phyloP scores from a whole-genome alignment of 2,113 vertebrate species.

The Nerophis ophidion region DNA sequence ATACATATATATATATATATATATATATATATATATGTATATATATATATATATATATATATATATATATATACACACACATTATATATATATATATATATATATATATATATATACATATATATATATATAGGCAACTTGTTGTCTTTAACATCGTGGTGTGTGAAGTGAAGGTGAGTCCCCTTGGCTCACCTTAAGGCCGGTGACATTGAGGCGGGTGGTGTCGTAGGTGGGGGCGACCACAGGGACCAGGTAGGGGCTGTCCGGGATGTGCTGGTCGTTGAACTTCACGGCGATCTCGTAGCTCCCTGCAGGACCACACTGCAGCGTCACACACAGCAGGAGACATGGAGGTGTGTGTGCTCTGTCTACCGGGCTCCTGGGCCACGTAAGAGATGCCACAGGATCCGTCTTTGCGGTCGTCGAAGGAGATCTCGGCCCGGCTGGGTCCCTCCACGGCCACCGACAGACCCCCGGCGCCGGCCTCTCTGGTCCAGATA shows the following conservation, averaged over 20 bases:
- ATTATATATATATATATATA: no score
- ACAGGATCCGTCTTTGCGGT: slow-evolving; percentile 93
- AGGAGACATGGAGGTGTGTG: fast-evolving
- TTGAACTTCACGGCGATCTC: slow-evolving; percentile 98
- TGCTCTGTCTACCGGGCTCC: slow-evolving; percentile 80
- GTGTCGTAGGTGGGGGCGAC: slow-evolving; percentile 82
- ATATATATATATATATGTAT: no score
- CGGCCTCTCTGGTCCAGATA: slow-evolving; percentile 96
- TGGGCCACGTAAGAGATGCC: slow-evolving; percentile 91
- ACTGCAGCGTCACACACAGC: not conserved
- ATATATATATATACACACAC: no score
- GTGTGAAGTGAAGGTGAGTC: slow-evolving; percentile 75
- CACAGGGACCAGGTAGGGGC: slow-evolving; percentile 90
- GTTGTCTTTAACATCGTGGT: not conserved
- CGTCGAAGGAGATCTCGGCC: slow-evolving; percentile 92
- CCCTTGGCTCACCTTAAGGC: slow-evolving; percentile 98
- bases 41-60: no score
- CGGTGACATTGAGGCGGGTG: slow-evolving; percentile 92
- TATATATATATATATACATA: not conserved
- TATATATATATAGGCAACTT: no score
- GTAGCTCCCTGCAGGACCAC: slow-evolving; percentile 82
- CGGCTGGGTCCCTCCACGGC: slow-evolving; percentile 96
- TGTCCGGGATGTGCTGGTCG: slow-evolving; percentile 92
- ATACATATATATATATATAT: no score
- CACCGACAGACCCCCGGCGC: slow-evolving; percentile 89